Evolutionary conservation across 2,797 vertebrate genomes (phyloP), one percentile per base, ranked within the genome.

Genomic region (Sebastes reedi): DNA sequence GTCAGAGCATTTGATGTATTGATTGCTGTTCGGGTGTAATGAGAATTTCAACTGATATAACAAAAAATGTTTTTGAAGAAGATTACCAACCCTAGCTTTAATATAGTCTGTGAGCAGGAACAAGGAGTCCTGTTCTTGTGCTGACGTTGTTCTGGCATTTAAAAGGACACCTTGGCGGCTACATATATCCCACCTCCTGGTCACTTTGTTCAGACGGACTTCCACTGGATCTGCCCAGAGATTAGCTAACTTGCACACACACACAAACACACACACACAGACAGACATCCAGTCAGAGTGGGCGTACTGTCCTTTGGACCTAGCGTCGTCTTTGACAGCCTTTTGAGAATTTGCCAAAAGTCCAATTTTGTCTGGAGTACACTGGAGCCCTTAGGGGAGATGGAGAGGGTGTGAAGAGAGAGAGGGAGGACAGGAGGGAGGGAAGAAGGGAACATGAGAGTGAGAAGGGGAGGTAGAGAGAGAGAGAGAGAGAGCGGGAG

Each of bases 131-230:
- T 34, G 50, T 24, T 80, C 22, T 54, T 60, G 62, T 70, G 24
- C 34, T 52, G 5, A 69, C 11, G 32, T 46, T 68, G 34, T 62
- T 32, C 27, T 80, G 82, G 67, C 72, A 82, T 83, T 84, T 50
- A 78, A 82, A 66, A 61, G 64, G 77, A 73, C 32, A 71, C 65
- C 58, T 70, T 75, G 75, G 52, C 72, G 20, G 52, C 64, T 72
- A 12, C 13, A 46, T 34, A 18, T 29, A n/a, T 56, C 14, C 62
- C 61, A 24, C 22, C 72, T 82, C 69, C 61, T 36, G 42, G 56
- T 87, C 81, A 81, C 71, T 78, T 83, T 87, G 77, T 75, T 74
- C 39, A 25, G 54, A 77, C 69, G 73, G 64, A 70, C 81, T 39
- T 80, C 39, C 46, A n/a, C 29, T 71, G 71, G 39, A 75, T 73